phyloP scores from a whole-genome alignment of 2,113 vertebrate genomes.

The Mesitornis unicolor region DNA sequence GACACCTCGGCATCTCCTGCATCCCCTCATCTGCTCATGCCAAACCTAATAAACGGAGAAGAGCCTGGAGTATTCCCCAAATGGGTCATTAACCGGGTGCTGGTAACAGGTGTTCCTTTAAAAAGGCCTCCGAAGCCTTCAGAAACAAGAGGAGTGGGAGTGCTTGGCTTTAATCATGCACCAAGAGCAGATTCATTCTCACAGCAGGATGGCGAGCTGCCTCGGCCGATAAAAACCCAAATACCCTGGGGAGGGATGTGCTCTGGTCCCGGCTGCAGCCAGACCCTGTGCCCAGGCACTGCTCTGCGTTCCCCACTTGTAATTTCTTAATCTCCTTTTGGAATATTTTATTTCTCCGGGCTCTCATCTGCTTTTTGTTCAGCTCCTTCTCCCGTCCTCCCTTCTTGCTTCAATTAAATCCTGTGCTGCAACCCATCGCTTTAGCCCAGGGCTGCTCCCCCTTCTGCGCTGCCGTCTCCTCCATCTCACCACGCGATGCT shows the following conservation, averaged over 20 bases:
- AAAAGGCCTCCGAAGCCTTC: background rate
- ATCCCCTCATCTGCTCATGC: background rate
- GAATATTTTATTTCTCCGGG: conserved; percentile 25
- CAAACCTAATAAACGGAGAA: background rate
- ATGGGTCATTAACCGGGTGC: background rate
- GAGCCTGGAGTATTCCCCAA: background rate
- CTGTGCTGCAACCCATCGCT: background rate
- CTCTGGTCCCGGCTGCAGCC: background rate
- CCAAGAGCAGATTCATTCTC: conserved; percentile 1
- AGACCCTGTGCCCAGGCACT: background rate
- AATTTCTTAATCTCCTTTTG: conserved; percentile 32
- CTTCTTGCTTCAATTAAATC: background rate
- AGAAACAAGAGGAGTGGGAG: background rate
- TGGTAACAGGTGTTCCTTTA: conserved; percentile 1
- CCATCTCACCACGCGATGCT: rapidly evolving
- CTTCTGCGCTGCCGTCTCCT: background rate
- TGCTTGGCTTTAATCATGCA: background rate
- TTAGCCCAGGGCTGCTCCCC: background rate
- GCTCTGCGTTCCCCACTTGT: background rate
- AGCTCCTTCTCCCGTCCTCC: background rate
- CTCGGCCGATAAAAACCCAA: background rate
- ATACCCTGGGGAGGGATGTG: background rate
- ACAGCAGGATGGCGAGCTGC: background rate
- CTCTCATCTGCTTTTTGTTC: background rate
- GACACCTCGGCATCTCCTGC: background rate